These are phyloP conservation scores for Aphelenchoides besseyi DNA, from an alignment of 1,140 invertebrate species.

Conservation along the genomic window DNA sequence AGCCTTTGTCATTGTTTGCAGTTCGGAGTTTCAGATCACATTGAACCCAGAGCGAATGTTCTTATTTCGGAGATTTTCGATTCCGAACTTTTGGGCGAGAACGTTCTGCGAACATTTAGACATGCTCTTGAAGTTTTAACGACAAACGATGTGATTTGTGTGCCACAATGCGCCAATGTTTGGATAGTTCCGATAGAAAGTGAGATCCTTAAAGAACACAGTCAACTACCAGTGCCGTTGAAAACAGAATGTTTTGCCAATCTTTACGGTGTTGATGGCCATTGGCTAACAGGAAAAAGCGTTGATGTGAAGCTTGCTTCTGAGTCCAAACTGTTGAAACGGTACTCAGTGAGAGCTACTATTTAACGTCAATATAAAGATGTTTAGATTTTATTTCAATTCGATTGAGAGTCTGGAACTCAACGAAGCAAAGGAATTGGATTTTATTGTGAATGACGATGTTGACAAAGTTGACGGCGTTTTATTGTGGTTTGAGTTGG, in stretches of 20 bases:
- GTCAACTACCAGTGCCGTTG: neutral
- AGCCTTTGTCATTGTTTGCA: neutral
- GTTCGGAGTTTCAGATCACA: neutral
- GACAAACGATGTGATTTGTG: neutral
- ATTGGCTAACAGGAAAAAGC: neutral
- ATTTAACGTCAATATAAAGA: neutral
- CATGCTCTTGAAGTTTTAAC: slow-evolving; percentile 9
- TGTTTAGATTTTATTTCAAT: slow-evolving; percentile 1
- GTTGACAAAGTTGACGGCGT: slow-evolving; percentile 12
- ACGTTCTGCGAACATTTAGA: neutral
- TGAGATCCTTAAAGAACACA: neutral
- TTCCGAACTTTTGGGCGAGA: slow-evolving; percentile 23
- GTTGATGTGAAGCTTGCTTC: neutral
- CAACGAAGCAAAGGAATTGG: neutral
- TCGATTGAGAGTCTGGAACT: neutral
- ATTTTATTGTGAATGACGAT: neutral
- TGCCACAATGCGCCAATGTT: slow-evolving; percentile 11
- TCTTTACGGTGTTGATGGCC: slow-evolving; percentile 1
- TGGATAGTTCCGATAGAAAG: slow-evolving; percentile 13
- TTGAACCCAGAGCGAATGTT: slow-evolving; percentile 1
- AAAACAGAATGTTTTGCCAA: neutral
- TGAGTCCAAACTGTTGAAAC: neutral
- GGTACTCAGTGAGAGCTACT: neutral
- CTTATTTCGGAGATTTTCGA: slow-evolving; percentile 17
- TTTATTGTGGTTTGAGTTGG: slow-evolving; percentile 16